A percentile compares a stretch with the other conserved stretches of the same genome.
Evolutionary conservation across 2,113 vertebrate genomes (phyloP).

Genomic region (Hiodon tergisus): DNA sequence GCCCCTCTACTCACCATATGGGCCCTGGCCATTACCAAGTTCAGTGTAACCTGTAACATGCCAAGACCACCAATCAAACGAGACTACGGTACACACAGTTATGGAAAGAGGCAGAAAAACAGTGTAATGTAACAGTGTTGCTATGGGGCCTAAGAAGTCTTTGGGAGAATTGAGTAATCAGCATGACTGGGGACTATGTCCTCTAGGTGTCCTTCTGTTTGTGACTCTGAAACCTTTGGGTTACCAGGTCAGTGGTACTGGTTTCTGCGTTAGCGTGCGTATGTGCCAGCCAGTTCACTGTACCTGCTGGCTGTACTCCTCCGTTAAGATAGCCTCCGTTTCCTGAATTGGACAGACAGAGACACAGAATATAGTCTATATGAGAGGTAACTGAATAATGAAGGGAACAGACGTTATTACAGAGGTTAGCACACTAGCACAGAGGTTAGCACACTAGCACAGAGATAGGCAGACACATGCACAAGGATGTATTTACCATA

Average conservation of each 20-base stretch:
- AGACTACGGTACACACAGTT: no score
- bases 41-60: constrained; percentile 44
- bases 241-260: background rate
- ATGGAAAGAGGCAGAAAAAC: no score
- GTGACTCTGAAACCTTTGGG: background rate
- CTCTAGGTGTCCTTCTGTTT: no score
- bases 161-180: no score
- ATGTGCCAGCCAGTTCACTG: background rate
- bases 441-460: background rate
- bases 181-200: no score
- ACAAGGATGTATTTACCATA: constrained; percentile 47
- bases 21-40: constrained; percentile 40
- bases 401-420: no score
- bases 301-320: constrained; percentile 49
- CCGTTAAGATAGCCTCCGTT: constrained; percentile 37
- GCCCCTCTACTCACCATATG: constrained; percentile 38
- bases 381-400: no score
- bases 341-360: constrained; percentile 37
- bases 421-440: background rate
- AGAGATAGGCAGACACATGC: background rate
- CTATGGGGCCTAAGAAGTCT: no score
- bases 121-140: no score
- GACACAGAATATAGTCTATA: background rate
- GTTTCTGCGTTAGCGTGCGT: background rate
- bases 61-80: background rate